Conservation (phyloP, 2,113 vertebrate genomes). For the Chitala chitala region DNA sequence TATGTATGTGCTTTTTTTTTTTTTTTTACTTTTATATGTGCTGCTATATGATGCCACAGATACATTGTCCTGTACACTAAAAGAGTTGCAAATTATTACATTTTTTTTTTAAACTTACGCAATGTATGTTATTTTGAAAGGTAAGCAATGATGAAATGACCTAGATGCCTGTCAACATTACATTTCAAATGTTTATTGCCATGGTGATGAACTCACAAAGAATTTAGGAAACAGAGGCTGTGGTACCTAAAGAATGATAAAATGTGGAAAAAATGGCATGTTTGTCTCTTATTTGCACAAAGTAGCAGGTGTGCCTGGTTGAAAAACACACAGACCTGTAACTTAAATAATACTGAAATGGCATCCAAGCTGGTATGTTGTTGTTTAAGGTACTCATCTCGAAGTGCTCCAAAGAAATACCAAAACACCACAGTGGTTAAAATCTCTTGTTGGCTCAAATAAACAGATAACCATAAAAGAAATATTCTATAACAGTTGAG, state of each 20-base stretch:
- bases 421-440: neutral
- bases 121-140: neutral
- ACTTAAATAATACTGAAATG: neutral
- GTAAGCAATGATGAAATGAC: neutral
- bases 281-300: too few species aligned
- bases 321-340: too few species aligned
- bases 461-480: neutral
- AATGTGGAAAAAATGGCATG: neutral
- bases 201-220: slow-evolving; percentile 28
- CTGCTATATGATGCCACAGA: too few species aligned
- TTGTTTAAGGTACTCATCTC: neutral
- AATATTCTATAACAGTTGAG: too few species aligned
- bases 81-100: neutral
- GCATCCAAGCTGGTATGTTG: neutral
- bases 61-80: neutral
- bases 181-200: slow-evolving; percentile 19
- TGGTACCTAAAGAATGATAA: neutral
- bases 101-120: slow-evolving; percentile 2
- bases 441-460: neutral
- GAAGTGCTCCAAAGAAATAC: neutral
- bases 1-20: too few species aligned
- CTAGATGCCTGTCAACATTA: neutral
- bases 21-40: too few species aligned
- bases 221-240: slow-evolving; percentile 6
- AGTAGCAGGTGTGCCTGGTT: neutral